These are phyloP conservation scores for Anguilla megastoma DNA, from an alignment of 2,797 vertebrate species.

Conservation along the genomic window DNA sequence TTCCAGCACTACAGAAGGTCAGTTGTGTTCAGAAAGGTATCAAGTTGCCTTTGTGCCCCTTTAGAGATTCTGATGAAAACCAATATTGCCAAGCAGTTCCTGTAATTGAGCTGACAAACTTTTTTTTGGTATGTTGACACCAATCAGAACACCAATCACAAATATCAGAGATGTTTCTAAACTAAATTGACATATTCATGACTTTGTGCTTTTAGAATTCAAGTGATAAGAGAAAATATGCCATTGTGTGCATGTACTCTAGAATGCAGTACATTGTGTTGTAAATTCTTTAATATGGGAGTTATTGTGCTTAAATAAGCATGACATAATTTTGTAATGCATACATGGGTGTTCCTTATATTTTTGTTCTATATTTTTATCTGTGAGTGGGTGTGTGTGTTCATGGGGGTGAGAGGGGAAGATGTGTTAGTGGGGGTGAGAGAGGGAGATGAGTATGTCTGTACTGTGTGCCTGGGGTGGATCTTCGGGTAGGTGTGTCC, in stretches of 20 bases:
- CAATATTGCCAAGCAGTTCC: background rate
- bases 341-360: too few relatives aligned
- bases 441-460: background rate
- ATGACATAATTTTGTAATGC: too few relatives aligned
- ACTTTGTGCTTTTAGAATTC: background rate
- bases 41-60: background rate
- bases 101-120: background rate
- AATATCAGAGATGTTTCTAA: background rate
- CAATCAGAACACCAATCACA: background rate
- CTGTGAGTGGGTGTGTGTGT: background rate
- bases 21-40: background rate
- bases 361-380: too few relatives aligned
- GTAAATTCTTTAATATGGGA: too few relatives aligned
- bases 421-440: background rate
- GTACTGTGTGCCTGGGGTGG: background rate
- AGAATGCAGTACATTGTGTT: too few relatives aligned
- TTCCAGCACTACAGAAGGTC: conserved; percentile 1
- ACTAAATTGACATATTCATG: background rate
- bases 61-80: conserved; percentile 2
- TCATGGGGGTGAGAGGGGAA: background rate
- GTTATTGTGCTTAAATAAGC: too few relatives aligned
- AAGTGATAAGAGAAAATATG: background rate
- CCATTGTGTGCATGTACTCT: background rate
- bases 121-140: background rate
- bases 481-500: background rate